Base-by-base conservation (phyloP, 2,888 invertebrate genomes). In the Osmoderma eremita region DNA sequence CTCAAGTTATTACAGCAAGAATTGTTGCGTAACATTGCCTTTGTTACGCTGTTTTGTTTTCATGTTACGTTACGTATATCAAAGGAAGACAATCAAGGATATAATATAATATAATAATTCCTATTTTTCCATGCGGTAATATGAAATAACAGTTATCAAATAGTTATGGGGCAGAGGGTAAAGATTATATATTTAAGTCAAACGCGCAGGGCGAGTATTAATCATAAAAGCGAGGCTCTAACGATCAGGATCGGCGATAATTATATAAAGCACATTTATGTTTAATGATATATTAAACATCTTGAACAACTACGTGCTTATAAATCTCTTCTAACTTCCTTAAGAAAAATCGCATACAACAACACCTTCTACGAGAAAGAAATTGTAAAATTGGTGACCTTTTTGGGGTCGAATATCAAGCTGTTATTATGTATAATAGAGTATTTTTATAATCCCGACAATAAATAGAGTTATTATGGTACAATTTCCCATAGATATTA, bases 381-480 rank as follows among this genome's bases (percentile, higher is more conserved):
- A 50, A 20, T 15, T 58, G 41, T 36, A 22, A 10, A 50, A 49
- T 63, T 41, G 39, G 61, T 30, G 63, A 63, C 63, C 63, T 51
- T 8, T n/a, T n/a, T 18, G 24, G 17, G 63, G 51, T 63, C 63
- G 22, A 15, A 17, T 42, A 41, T 39, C n/a, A 50, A 63, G 51
- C 51, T 63, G 51, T 63, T 49, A 63, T 63, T 63, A 63, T 51
- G 41, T 50, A 51, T 24, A 63, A 51, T 63, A 63, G 63, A 63
- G 50, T 24, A 49, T 63, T 41, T 63, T 63, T 38, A 50, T 20
- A 24, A n/a, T 30, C 8, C 13, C 51, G 10, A 24, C 24, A 22
- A 50, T 50, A 63, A 63, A 63, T 51, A 51, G 51, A 63, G 63
- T 51, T 63, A 63, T 63, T 63, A 63, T 15, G 38, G 49, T 63